These are phyloP conservation scores for Megalops atlanticus DNA, from an alignment of 2,113 vertebrate genomes.

Conservation along the genomic window DNA sequence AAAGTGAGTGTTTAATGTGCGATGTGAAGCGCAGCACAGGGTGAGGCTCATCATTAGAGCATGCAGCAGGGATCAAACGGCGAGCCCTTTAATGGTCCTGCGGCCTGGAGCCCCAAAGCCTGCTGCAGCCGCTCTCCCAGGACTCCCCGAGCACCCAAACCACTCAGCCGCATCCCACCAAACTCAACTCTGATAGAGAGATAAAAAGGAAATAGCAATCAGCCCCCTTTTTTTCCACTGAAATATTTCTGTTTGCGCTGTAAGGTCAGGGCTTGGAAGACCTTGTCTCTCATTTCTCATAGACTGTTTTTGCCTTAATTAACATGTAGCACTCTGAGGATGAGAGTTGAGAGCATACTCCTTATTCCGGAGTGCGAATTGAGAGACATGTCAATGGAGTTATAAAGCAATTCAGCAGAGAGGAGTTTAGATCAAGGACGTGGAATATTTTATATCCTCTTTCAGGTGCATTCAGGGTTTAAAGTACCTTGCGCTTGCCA, in stretches of 20 bases:
- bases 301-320: conserved; percentile 10
- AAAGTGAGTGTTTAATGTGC: conserved; percentile 9
- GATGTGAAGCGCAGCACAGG: not conserved
- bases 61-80: conserved; percentile 25
- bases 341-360: not conserved
- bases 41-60: conserved; percentile 24
- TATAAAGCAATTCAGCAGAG: not conserved
- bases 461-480: conserved; percentile 6
- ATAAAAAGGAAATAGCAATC: not conserved
- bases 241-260: not conserved
- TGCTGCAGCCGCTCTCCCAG: not conserved
- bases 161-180: not conserved
- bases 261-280: not conserved
- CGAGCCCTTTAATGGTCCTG: conserved; percentile 10
- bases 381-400: not conserved
- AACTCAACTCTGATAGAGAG: conserved; percentile 20
- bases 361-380: not conserved
- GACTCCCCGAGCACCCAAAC: not conserved
- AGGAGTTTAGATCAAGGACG: not conserved
- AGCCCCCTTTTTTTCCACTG: not conserved
- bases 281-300: not conserved
- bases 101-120: not conserved
- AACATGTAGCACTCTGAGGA: conserved; percentile 14
- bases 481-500: not conserved
- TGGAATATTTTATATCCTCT: not conserved